Evolutionary conservation across 2,113 vertebrate species (phyloP).

Genomic region (Lophius piscatorius): DNA sequence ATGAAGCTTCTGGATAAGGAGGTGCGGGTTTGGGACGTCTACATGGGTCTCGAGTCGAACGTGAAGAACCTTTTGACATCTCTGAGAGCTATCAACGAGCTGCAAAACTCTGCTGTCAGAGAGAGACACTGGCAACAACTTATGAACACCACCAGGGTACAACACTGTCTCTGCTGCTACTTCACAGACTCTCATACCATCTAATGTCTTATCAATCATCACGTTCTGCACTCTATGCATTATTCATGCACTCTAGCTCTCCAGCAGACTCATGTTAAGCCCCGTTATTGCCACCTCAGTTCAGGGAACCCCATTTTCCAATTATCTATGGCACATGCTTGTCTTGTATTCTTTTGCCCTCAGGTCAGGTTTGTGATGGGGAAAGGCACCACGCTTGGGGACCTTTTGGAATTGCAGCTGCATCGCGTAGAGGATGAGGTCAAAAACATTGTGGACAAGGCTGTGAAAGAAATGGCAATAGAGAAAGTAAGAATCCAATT

Average conservation of each 20-base stretch:
- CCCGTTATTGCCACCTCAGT: conserved; percentile 26
- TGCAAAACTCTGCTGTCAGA: conserved; percentile 74
- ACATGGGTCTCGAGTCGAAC: conserved; percentile 70
- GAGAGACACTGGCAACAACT: conserved; percentile 82
- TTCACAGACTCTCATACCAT: neutral
- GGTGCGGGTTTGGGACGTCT: conserved; percentile 75
- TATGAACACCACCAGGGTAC: conserved; percentile 78
- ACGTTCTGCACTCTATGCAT: conserved; percentile 2
- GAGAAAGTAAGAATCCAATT: conserved; percentile 70
- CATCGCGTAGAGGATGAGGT: conserved; percentile 83
- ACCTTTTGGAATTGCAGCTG: conserved; percentile 79
- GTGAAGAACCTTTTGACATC: conserved; percentile 80
- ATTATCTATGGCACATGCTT: conserved; percentile 30
- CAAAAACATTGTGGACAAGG: conserved; percentile 82
- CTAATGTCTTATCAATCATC: conserved; percentile 6
- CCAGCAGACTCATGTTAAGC: conserved; percentile 1
- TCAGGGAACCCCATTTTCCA: conserved; percentile 42
- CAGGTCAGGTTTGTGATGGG: conserved; percentile 81
- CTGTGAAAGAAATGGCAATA: conserved; percentile 82
- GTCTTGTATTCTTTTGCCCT: conserved; percentile 24
- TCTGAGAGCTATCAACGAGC: conserved; percentile 81
- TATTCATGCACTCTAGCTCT: neutral
- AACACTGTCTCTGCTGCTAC: conserved; percentile 4
- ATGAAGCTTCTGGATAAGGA: conserved; percentile 84
- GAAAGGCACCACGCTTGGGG: conserved; percentile 70